Percentiles rank a stretch among this genome's conserved stretches.
Evolutionary conservation across 2,797 vertebrate genomes (phyloP).

Genomic region (Pogoniulus pusillus): DNA sequence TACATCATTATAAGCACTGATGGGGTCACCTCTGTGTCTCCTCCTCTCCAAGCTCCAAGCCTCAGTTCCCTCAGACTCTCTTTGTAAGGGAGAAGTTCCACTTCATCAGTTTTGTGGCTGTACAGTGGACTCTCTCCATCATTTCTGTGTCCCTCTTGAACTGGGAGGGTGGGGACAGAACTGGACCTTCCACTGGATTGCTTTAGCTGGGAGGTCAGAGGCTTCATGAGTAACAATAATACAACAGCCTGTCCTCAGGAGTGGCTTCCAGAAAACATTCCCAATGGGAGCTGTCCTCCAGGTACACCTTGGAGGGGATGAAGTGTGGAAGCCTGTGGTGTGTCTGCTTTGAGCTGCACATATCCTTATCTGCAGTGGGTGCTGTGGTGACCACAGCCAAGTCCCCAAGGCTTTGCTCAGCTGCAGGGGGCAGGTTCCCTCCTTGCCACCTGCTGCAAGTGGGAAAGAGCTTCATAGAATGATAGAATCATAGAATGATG

Average conservation of each 20-base stretch:
- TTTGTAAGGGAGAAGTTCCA: no score
- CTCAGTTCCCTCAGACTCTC: no score
- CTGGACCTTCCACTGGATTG: not conserved
- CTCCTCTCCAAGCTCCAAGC: no score
- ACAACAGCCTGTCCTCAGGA: not conserved
- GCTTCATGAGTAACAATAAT: not conserved
- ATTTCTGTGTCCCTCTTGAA: no score
- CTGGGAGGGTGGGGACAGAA: no score
- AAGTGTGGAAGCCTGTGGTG: not conserved
- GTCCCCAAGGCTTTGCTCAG: not conserved
- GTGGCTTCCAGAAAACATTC: not conserved
- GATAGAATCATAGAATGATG: no score
- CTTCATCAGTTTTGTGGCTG: no score
- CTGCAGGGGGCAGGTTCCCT: not conserved
- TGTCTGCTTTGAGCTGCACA: accelerated
- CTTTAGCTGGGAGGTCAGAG: not conserved
- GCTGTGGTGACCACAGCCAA: accelerated
- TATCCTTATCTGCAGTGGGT: not conserved
- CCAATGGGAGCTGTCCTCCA: accelerated
- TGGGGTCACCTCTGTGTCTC: no score
- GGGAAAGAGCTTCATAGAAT: not conserved
- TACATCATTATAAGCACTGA: no score
- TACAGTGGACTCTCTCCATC: no score
- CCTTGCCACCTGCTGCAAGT: not conserved
- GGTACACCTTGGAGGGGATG: not conserved